Evolutionary conservation across 2,888 invertebrate species (phyloP).

Genomic region (Drosophila rubida): DNA sequence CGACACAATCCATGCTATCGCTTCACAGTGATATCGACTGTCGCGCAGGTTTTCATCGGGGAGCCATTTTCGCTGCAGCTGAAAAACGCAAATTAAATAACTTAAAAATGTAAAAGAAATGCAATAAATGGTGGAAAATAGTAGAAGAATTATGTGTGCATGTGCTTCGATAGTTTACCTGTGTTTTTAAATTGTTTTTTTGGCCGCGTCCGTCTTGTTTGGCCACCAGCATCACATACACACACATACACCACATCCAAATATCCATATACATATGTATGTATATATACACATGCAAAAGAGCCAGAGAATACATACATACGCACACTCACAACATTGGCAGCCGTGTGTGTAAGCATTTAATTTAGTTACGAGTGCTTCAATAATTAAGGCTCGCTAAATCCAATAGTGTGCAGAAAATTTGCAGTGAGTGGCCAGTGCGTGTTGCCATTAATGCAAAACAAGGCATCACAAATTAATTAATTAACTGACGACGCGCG

Average conservation of each 20-base stretch:
- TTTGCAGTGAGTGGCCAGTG: conserved; percentile 20
- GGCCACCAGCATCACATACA: conserved; percentile 69
- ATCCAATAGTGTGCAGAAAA: conserved; percentile 21
- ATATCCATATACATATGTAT: conserved; percentile 33
- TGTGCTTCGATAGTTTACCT: conserved; percentile 45
- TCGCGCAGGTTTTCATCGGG: conserved; percentile 58
- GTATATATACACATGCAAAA: conserved; percentile 35
- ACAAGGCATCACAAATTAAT: conserved; percentile 38
- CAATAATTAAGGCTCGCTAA: conserved; percentile 39
- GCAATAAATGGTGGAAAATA: conserved; percentile 33
- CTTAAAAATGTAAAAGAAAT: conserved; percentile 71
- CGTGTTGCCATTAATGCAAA: conserved; percentile 35
- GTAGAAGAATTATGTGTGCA: conserved; percentile 55
- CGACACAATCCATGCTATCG: conserved; percentile 33
- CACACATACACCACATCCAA: conserved; percentile 38
- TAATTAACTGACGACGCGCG: conserved; percentile 53
- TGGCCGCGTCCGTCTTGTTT: conserved; percentile 53
- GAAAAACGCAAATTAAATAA: conserved; percentile 62
- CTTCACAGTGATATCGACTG: conserved; percentile 48
- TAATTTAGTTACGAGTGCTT: conserved; percentile 57
- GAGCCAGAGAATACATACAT: conserved; percentile 50
- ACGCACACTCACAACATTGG: conserved; percentile 41
- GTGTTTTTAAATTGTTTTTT: conserved; percentile 56
- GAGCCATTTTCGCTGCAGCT: conserved; percentile 64
- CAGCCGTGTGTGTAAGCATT: conserved; percentile 55